A percentile compares a stretch with the other conserved stretches of the same genome.
Conservation (phyloP, 2,797 vertebrate genomes). For the Crenuchus spilurus region DNA sequence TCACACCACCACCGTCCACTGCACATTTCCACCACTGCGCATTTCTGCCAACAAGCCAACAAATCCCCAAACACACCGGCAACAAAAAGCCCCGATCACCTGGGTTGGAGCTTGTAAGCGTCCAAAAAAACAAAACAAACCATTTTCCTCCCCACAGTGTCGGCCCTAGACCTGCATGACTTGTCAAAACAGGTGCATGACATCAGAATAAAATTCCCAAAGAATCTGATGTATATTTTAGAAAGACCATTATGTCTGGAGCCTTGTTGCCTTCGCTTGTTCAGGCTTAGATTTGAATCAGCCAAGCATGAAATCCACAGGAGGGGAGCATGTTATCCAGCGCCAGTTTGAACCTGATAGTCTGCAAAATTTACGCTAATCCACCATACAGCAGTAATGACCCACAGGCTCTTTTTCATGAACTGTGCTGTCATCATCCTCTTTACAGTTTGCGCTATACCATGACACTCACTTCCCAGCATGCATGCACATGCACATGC, state of each 20-base stretch:
- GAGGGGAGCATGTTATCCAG: constrained; percentile 23
- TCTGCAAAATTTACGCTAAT: constrained; percentile 42
- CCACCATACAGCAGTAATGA: constrained; percentile 27
- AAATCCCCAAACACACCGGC: constrained; percentile 1
- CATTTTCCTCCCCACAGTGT: neutral
- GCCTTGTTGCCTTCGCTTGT: constrained; percentile 13
- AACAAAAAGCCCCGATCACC: constrained; percentile 15
- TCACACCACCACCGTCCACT: constrained; percentile 3
- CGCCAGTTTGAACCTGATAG: constrained; percentile 47
- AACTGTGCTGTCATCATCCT: constrained; percentile 31
- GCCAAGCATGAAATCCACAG: constrained; percentile 40
- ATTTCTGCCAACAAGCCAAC: neutral
- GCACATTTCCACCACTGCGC: neutral
- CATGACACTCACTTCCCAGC: constrained; percentile 33
- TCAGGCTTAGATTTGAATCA: constrained; percentile 27
- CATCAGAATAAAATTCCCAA: constrained; percentile 25
- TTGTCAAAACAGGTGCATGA: constrained; percentile 40
- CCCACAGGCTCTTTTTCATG: constrained; percentile 35
- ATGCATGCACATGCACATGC: constrained; percentile 37
- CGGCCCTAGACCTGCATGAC: constrained; percentile 10
- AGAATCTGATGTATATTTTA: constrained; percentile 45
- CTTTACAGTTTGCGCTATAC: constrained; percentile 34
- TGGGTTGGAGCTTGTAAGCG: neutral
- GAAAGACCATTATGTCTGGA: constrained; percentile 34
- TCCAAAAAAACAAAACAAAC: constrained; percentile 7